These are phyloP conservation scores for Gymnobelideus leadbeateri DNA, from an alignment of 2,113 vertebrate species.

Conservation along the genomic window DNA sequence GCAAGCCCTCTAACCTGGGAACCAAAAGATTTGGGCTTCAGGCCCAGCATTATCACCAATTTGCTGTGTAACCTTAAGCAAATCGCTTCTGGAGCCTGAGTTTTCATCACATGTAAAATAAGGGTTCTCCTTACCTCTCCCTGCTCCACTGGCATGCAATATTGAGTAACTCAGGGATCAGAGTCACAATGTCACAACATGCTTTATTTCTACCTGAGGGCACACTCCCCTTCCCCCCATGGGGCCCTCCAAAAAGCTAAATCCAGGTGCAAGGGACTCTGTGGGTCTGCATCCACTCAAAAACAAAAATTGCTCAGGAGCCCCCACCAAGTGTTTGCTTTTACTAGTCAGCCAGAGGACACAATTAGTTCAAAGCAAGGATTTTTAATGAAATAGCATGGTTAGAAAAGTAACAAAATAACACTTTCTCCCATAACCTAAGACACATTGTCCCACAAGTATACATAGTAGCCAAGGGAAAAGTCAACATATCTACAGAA, in stretches of 20 bases:
- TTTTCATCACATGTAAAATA: neutral
- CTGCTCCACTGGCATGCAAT: neutral
- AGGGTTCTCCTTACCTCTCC: neutral
- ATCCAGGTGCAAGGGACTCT: neutral
- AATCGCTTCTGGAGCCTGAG: neutral
- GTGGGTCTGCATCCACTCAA: neutral
- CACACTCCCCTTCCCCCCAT: neutral
- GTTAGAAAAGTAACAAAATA: neutral
- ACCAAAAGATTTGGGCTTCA: neutral
- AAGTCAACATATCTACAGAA: neutral
- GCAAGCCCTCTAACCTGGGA: neutral
- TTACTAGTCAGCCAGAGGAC: neutral
- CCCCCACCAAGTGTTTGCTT: conserved; percentile 4
- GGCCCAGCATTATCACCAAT: neutral
- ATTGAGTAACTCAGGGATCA: neutral
- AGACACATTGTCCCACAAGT: neutral
- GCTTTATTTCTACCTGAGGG: neutral
- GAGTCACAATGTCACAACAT: neutral
- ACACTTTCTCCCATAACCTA: neutral
- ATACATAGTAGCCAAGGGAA: neutral
- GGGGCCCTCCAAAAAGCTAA: neutral
- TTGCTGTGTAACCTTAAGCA: neutral
- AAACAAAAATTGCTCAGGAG: neutral
- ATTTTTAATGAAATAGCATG: neutral
- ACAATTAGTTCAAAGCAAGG: neutral